These are phyloP conservation scores for Rana temporaria DNA, from an alignment of 2,113 vertebrate genomes.

Conservation along the genomic window DNA sequence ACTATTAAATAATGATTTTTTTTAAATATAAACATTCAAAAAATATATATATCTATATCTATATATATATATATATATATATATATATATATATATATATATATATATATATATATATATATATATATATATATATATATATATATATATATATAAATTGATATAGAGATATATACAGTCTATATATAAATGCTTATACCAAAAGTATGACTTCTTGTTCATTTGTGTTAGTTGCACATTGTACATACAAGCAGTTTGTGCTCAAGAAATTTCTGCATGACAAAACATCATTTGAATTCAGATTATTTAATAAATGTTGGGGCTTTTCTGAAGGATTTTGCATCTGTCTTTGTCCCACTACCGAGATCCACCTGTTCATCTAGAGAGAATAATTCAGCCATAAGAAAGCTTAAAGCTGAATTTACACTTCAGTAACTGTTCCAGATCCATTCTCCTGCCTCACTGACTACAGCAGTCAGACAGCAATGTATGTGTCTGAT, in stretches of 20 bases:
- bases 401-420: conserved; percentile 58
- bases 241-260: conserved; percentile 52
- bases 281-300: conserved; percentile 55
- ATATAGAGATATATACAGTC: too few species aligned
- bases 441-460: conserved; percentile 52
- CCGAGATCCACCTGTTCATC: conserved; percentile 56
- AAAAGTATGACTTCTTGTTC: conserved; percentile 21
- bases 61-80: too few species aligned
- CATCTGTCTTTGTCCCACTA: conserved; percentile 53
- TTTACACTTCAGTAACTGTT: conserved; percentile 56
- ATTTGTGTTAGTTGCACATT: conserved; percentile 47
- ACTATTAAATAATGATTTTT: too few species aligned
- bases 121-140: too few species aligned
- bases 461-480: conserved; percentile 48
- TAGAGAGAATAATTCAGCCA: conserved; percentile 56
- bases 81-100: too few species aligned
- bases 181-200: too few species aligned
- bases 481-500: conserved; percentile 45
- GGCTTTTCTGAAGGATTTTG: conserved; percentile 54
- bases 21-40: too few species aligned
- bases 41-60: too few species aligned
- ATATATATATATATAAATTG: too few species aligned
- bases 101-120: too few species aligned
- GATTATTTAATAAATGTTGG: conserved; percentile 57
- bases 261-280: conserved; percentile 50